Base-by-base conservation (phyloP, 2,797 vertebrate species). In the Ptychadena robeensis region DNA sequence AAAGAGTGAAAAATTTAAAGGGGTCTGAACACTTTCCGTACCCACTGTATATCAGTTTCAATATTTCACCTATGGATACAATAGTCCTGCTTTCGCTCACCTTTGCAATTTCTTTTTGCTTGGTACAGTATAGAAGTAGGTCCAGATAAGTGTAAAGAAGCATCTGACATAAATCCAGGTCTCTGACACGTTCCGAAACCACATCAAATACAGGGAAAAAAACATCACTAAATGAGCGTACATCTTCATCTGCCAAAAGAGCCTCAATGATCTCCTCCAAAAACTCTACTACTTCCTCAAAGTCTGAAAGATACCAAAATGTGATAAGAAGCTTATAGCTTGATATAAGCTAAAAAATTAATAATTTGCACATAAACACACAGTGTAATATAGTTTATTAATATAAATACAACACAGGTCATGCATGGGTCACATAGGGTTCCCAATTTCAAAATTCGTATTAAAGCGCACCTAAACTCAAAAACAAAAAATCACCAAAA, bases 121-220 rank as follows among this genome's bases (percentile, higher is more conserved):
- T 95, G 4, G 96, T 97, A 90, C 98, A 97, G 88, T 97, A 99
- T 32, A 98, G 95, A 35, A 99, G 94, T 87, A 98, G 85, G 40
- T 99, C 98, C 30, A 99, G 91, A 89, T 97, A 97, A 0, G 93
- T 91, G 87, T 97, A 98, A 1, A 99, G 91, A 67, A 97, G 88
- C 74, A 95, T 95, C 90, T 98, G 97, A 87, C 97, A 98, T 76
- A 99, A 95, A 76, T 99, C 97, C 85, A 99, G 87, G 77, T 99
- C 97, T 91, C 95, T 96, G 86, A 98, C 88, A 34, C 97, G 94
- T 7, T 95, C 91, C 85, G 95, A 77, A 75, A 99, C 91, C 87
- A 98, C 92, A 84, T 99, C 97, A 38, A 99, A 93, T 79, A 98
- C 93, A 0, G 98, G 98, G 67, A 96, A 92, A 85, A 99, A 96